phyloP scores from a whole-genome alignment of 2,113 vertebrate genomes.

The Aegithalos caudatus region DNA sequence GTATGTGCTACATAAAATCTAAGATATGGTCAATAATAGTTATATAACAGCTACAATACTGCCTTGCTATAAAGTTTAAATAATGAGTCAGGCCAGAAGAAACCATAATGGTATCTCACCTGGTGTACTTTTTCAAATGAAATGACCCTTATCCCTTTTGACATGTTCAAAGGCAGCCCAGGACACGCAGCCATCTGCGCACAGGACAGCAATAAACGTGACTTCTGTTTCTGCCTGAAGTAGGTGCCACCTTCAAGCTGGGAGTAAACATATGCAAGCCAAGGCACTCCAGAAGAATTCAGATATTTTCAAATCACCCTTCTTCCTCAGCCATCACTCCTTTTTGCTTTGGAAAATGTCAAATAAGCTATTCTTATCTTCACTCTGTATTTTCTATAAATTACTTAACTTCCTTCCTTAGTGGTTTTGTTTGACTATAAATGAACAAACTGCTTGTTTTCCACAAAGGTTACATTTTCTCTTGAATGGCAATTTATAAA shows the following conservation, averaged over 20 bases:
- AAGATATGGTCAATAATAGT: not conserved
- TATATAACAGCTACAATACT: not conserved
- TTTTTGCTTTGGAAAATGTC: not conserved
- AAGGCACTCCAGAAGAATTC: not conserved
- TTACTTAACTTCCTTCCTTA: not conserved
- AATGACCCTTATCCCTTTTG: constrained; percentile 32
- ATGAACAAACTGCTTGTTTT: not conserved
- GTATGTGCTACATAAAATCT: not conserved
- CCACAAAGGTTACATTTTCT: not conserved
- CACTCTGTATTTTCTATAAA: not conserved
- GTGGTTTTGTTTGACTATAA: not conserved
- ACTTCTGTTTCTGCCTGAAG: constrained; percentile 26
- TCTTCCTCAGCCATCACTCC: not conserved
- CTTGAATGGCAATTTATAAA: not conserved
- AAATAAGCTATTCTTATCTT: not conserved
- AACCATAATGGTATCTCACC: not conserved
- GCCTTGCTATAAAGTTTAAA: not conserved
- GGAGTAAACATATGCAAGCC: not conserved
- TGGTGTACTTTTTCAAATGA: not conserved
- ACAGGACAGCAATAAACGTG: not conserved
- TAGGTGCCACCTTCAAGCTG: constrained; percentile 50
- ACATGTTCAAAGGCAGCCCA: constrained; percentile 51
- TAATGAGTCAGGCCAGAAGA: not conserved
- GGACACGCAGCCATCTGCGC: constrained; percentile 47
- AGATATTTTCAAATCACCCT: not conserved